Evolutionary conservation across 2,113 vertebrate genomes (phyloP), one percentile per base, ranked within the genome.

Genomic region (Numida meleagris): DNA sequence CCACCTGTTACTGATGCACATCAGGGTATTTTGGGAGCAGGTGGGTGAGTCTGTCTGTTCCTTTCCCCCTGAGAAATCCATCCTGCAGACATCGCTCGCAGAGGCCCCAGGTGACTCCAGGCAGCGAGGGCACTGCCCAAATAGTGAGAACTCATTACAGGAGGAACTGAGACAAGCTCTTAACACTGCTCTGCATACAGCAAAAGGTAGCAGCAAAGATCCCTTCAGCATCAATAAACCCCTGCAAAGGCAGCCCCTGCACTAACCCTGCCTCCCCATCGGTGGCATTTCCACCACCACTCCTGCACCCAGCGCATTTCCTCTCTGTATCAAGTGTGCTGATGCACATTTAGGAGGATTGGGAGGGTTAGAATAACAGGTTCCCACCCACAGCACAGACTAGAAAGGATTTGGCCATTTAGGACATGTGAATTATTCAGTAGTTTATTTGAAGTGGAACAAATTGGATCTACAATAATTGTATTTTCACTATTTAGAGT

Each of bases 371-470:
- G 15, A 79, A 8, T 51, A 88, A 82, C 33, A 48, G 10, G 8
- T 16, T 4, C 45, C 20, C 9, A 34, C 17, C 6, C 15, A 9
- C 29, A 38, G 17, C 21, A 53, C 0, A 84, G 16, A 45, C 7
- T 5, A 36, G 58, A 25, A 93, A 72, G 15, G 2, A 92, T 43
- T 59, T 6, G 6, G 25, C 21, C 84, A 53, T n/a, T 74, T 20
- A 68, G 29, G 51, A 82, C 0, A 4, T 38, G 62, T 19, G 9
- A 55, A 13, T 80, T 89, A 85, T 65, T 55, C 40, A 48, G 8
- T 1, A 33, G 23, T 94, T 97, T 94, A 96, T 96, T 96, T 92
- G 34, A 75, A 88, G 65, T 43, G 36, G 68, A 83, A 78, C 19
- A 75, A 78, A 70, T 0, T 57, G 4, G 14, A 88, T 21, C 13